Evolutionary conservation across 2,797 vertebrate species (phyloP).

Genomic region (Gadopsis marmoratus): DNA sequence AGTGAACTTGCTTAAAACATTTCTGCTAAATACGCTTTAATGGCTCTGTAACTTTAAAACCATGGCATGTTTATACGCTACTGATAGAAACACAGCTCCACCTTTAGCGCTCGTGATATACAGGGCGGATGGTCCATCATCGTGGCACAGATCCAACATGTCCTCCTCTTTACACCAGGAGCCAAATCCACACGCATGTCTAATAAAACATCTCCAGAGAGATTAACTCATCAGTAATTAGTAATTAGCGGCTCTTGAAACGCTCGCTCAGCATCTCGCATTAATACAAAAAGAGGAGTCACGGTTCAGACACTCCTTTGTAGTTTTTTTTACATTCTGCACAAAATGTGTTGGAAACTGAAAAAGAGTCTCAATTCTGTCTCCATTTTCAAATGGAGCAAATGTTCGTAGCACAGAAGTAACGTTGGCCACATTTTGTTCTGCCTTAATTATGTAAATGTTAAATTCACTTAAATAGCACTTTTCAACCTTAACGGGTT

Average conservation of each 20-base stretch:
- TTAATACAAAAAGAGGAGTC: neutral
- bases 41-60: no score
- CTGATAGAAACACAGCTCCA: no score
- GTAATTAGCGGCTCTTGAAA: neutral
- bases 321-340: neutral
- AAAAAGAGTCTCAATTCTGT: neutral
- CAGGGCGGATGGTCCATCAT: no score
- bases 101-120: no score
- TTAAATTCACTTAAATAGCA: no score
- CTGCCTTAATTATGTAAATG: no score
- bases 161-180: neutral
- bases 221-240: neutral
- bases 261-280: neutral
- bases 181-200: constrained; percentile 20
- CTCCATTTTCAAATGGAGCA: no score
- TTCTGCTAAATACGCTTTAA: no score
- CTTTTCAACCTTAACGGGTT: no score
- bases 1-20: neutral
- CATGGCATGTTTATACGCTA: no score
- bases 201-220: neutral
- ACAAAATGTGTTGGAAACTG: neutral
- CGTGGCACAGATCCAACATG: neutral
- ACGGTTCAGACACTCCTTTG: neutral
- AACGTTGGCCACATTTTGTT: no score
- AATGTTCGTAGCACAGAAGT: no score